Conservation (phyloP, 2,888 invertebrate species). For the Acholoe squamosa region DNA sequence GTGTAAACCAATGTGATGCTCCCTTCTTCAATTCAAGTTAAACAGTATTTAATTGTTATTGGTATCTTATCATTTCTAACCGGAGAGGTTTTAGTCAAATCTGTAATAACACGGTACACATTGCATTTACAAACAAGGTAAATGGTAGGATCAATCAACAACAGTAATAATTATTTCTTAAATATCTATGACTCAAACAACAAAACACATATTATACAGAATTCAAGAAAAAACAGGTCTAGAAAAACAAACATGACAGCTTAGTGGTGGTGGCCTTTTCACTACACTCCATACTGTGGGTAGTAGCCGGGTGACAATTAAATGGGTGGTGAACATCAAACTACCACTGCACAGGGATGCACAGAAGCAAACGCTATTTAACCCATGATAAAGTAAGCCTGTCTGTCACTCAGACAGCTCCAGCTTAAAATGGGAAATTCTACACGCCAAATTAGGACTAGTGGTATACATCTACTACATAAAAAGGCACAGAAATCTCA, state of each 20-base stretch:
- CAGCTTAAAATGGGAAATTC: not conserved
- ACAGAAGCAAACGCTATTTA: not conserved
- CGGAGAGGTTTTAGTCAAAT: too few species aligned
- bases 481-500: not conserved
- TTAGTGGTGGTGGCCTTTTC: conserved; percentile 20
- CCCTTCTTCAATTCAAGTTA: too few species aligned
- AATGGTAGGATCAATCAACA: too few species aligned
- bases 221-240: not conserved
- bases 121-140: too few species aligned
- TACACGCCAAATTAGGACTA: not conserved
- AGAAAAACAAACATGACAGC: not conserved
- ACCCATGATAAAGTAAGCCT: conserved; percentile 17
- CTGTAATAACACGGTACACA: too few species aligned
- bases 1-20: too few species aligned
- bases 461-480: not conserved
- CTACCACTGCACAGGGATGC: conserved; percentile 45
- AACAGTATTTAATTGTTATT: too few species aligned
- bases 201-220: too few species aligned
- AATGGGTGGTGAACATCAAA: conserved; percentile 33
- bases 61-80: too few species aligned
- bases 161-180: too few species aligned
- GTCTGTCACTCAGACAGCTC: not conserved
- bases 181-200: too few species aligned
- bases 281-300: conserved; percentile 29
- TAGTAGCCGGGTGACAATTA: conserved; percentile 9